Percentiles rank a stretch among this genome's conserved stretches.
Conservation (phyloP, 2,797 vertebrate species). For the Anguilla obscura region DNA sequence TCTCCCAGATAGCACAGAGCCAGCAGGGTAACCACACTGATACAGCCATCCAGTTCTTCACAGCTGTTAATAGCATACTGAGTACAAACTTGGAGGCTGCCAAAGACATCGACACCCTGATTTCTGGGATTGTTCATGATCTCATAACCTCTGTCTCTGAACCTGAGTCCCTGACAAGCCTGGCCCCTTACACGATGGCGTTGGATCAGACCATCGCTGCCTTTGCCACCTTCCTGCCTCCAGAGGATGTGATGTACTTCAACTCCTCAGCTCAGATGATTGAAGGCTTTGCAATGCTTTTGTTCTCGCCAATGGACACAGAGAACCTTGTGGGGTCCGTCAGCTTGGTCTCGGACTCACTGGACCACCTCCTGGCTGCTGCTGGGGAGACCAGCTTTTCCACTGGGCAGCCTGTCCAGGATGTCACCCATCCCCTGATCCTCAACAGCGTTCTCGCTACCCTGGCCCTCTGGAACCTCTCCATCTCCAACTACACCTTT, state of each 20-base stretch:
- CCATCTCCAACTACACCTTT: slow-evolving; percentile 43
- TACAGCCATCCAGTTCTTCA: slow-evolving; percentile 37
- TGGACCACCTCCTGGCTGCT: slow-evolving; percentile 38
- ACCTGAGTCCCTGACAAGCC: slow-evolving; percentile 31
- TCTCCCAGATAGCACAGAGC: slow-evolving; percentile 30
- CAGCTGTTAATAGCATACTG: slow-evolving; percentile 44
- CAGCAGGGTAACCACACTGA: slow-evolving; percentile 33
- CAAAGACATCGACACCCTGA: slow-evolving; percentile 29
- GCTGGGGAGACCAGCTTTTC: slow-evolving; percentile 30
- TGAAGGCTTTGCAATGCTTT: slow-evolving; percentile 47
- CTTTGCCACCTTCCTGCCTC: slow-evolving; percentile 44
- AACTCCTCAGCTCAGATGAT: slow-evolving; percentile 52
- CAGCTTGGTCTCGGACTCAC: slow-evolving; percentile 42
- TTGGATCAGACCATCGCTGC: slow-evolving; percentile 44
- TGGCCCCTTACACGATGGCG: slow-evolving; percentile 40
- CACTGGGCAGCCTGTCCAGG: slow-evolving; percentile 37
- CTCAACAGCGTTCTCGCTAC: slow-evolving; percentile 49
- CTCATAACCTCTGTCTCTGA: slow-evolving; percentile 40
- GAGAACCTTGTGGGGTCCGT: slow-evolving; percentile 40
- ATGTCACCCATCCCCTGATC: slow-evolving; percentile 39
- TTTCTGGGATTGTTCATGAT: slow-evolving; percentile 43
- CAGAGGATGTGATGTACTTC: slow-evolving; percentile 44
- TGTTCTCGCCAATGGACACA: slow-evolving; percentile 42
- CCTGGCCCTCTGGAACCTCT: slow-evolving; percentile 51
- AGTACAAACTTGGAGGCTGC: slow-evolving; percentile 39